Percentiles rank a stretch among this genome's conserved stretches.
Conservation (phyloP, 2,113 vertebrate genomes). For the Antennarius striatus region DNA sequence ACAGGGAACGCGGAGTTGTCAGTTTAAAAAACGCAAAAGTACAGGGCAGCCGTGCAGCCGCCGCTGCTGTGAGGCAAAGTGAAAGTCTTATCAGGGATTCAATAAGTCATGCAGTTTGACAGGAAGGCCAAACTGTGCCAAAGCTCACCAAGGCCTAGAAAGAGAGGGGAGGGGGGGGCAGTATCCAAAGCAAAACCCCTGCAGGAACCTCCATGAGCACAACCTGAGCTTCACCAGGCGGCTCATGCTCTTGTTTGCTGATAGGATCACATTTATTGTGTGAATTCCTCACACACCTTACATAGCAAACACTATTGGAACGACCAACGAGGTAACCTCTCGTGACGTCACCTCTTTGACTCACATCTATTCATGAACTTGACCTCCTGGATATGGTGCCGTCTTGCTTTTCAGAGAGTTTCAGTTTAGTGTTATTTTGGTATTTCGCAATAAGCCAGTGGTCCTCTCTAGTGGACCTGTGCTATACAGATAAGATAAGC, state of each 20-base stretch:
- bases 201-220: constrained; percentile 22
- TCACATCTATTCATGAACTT: background rate
- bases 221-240: constrained; percentile 14
- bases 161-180: constrained; percentile 13
- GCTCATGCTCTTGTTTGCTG: constrained; percentile 51
- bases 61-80: constrained; percentile 16
- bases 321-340: constrained; percentile 1
- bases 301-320: constrained; percentile 25
- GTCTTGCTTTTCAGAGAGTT: background rate
- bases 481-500: background rate
- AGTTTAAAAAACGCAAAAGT: constrained; percentile 29
- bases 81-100: constrained; percentile 39
- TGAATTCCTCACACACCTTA: constrained; percentile 27
- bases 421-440: background rate
- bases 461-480: background rate
- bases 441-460: background rate
- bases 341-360: background rate
- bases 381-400: background rate
- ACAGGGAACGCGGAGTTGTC: background rate
- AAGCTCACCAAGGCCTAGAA: constrained; percentile 1
- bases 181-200: constrained; percentile 18
- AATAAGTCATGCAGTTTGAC: constrained; percentile 36
- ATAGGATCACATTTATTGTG: constrained; percentile 36
- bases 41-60: background rate
- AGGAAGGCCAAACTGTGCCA: constrained; percentile 15